A percentile compares a stretch with the other conserved stretches of the same genome.
phyloP scores from a whole-genome alignment of 2,113 vertebrate genomes.

The Holacanthus passer region DNA sequence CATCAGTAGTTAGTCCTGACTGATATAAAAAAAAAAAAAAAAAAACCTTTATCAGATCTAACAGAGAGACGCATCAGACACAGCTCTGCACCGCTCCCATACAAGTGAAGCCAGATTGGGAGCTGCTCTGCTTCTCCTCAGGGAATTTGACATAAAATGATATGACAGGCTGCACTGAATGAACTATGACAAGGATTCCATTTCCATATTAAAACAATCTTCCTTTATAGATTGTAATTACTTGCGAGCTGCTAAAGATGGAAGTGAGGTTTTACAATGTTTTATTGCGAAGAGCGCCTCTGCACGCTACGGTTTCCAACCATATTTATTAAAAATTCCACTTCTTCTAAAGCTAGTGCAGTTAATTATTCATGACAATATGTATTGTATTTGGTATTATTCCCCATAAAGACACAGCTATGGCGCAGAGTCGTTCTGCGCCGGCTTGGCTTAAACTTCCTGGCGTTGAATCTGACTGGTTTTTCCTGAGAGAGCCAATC shows the following conservation, averaged over 20 bases:
- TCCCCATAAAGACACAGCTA: constrained; percentile 32
- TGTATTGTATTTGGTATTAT: constrained; percentile 55
- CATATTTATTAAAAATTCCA: constrained; percentile 44
- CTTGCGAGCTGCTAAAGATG: constrained; percentile 42
- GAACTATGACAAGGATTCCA: constrained; percentile 68
- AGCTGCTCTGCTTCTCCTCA: constrained; percentile 49
- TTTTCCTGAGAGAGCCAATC: constrained; percentile 59
- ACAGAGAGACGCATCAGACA: constrained; percentile 30
- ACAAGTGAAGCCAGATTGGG: constrained; percentile 36
- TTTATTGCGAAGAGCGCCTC: constrained; percentile 33
- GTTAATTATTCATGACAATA: constrained; percentile 65
- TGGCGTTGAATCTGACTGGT: constrained; percentile 27
- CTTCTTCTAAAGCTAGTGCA: constrained; percentile 29
- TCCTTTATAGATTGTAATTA: constrained; percentile 68
- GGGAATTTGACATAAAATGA: constrained; percentile 65
- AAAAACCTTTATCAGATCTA: constrained; percentile 61
- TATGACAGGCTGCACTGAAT: constrained; percentile 63
- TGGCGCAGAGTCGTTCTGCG: neutral
- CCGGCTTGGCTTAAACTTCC: constrained; percentile 19
- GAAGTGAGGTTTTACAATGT: constrained; percentile 54
- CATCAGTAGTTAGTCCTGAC: constrained; percentile 38
- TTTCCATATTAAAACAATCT: constrained; percentile 75
- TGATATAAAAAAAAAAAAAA: too few species aligned
- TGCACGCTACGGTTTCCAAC: constrained; percentile 21
- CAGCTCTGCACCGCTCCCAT: constrained; percentile 13